These are phyloP conservation scores for Grammomys surdaster DNA, from an alignment of 2,113 vertebrate species.

Conservation along the genomic window DNA sequence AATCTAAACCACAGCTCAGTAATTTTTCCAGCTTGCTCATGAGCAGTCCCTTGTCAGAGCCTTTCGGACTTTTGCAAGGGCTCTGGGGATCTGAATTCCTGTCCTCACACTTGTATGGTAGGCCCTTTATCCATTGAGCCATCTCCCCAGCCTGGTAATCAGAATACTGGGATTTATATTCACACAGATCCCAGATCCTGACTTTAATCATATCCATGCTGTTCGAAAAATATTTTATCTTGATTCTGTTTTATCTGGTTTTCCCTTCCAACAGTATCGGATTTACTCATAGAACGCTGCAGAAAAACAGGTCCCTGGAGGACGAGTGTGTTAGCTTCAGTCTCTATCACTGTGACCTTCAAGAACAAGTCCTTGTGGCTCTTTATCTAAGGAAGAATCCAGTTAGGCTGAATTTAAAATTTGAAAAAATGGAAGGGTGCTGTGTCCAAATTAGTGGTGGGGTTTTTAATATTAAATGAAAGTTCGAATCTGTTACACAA, in stretches of 20 bases:
- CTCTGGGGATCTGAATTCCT: background rate
- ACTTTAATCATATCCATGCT: conserved; percentile 43
- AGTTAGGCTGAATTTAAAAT: conserved; percentile 52
- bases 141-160: background rate
- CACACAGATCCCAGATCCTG: background rate
- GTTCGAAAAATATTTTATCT: background rate
- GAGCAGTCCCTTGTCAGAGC: background rate
- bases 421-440: conserved; percentile 30
- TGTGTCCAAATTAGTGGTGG: conserved; percentile 58
- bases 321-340: background rate
- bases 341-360: conserved; percentile 40
- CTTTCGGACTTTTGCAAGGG: background rate
- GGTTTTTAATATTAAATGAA: conserved; percentile 65
- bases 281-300: background rate
- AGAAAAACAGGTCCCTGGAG: background rate
- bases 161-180: background rate
- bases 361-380: conserved; percentile 37
- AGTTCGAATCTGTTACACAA: conserved; percentile 28
- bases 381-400: conserved; percentile 57
- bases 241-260: background rate
- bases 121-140: background rate
- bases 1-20: background rate
- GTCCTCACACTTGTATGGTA: background rate
- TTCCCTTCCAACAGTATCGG: background rate
- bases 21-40: background rate